These are phyloP conservation scores for Microctenopoma stevenorrisi DNA, from an alignment of 2,797 vertebrate genomes.

Conservation along the genomic window DNA sequence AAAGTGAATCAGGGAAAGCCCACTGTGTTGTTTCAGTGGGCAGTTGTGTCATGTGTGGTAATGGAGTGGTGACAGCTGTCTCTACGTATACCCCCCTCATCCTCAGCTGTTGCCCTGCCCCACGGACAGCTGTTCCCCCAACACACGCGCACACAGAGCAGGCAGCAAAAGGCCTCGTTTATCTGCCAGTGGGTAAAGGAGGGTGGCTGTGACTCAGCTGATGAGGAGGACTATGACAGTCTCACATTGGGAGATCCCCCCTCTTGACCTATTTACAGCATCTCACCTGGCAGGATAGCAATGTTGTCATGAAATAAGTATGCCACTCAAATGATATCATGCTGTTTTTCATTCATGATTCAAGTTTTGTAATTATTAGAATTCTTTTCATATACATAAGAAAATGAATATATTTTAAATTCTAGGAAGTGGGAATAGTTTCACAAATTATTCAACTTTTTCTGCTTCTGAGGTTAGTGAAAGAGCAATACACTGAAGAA, in stretches of 20 bases:
- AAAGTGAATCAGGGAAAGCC: conserved; percentile 66
- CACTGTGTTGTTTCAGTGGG: conserved; percentile 69
- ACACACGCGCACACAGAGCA: conserved; percentile 64
- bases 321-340: not conserved
- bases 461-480: conserved; percentile 46
- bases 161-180: conserved; percentile 87
- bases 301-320: not conserved
- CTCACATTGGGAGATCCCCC: conserved; percentile 45
- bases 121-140: conserved; percentile 90
- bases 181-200: conserved; percentile 81
- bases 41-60: conserved; percentile 81
- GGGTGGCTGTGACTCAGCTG: conserved; percentile 83
- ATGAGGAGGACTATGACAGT: conserved; percentile 60
- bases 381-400: conserved; percentile 13
- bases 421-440: conserved; percentile 32
- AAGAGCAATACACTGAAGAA: conserved; percentile 60
- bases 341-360: too few species aligned
- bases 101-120: conserved; percentile 95
- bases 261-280: conserved; percentile 50
- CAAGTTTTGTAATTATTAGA: not conserved
- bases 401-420: conserved; percentile 22
- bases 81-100: conserved; percentile 81
- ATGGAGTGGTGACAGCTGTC: conserved; percentile 88
- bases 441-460: conserved; percentile 48
- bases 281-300: conserved; percentile 40